phyloP scores from a whole-genome alignment of 2,888 invertebrate genomes.

The Drosophila dives region DNA sequence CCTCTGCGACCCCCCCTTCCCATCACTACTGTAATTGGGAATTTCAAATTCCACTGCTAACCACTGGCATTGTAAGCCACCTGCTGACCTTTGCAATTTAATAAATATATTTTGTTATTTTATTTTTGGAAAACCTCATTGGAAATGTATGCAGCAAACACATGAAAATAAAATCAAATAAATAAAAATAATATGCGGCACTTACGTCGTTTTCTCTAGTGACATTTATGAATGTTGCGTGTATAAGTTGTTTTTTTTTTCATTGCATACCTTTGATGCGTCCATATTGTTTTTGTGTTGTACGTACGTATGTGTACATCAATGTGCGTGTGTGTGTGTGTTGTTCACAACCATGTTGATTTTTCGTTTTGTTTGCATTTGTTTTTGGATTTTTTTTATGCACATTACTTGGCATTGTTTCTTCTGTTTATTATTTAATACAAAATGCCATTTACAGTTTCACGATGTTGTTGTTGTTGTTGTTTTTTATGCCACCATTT shows the following conservation, averaged over 20 bases:
- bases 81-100: conserved; percentile 27
- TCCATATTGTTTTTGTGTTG: conserved; percentile 5
- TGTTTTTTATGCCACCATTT: conserved; percentile 11
- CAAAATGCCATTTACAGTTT: conserved; percentile 56
- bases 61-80: conserved; percentile 15
- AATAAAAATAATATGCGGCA: conserved; percentile 24
- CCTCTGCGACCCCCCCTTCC: neutral
- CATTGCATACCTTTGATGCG: conserved; percentile 48
- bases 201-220: conserved; percentile 13
- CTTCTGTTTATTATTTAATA: conserved; percentile 55
- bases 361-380: conserved; percentile 55
- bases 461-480: conserved; percentile 14
- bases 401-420: conserved; percentile 43
- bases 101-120: conserved; percentile 36
- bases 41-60: conserved; percentile 19
- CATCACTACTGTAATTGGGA: neutral
- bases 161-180: conserved; percentile 40
- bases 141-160: conserved; percentile 58
- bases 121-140: conserved; percentile 28
- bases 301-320: conserved; percentile 7
- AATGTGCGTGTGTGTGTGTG: conserved; percentile 21
- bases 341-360: conserved; percentile 70
- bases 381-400: conserved; percentile 20
- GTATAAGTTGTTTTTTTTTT: conserved; percentile 33
- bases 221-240: conserved; percentile 15